These are phyloP conservation scores for Amphilophus citrinellus DNA, from an alignment of 2,113 vertebrate species.

Conservation along the genomic window DNA sequence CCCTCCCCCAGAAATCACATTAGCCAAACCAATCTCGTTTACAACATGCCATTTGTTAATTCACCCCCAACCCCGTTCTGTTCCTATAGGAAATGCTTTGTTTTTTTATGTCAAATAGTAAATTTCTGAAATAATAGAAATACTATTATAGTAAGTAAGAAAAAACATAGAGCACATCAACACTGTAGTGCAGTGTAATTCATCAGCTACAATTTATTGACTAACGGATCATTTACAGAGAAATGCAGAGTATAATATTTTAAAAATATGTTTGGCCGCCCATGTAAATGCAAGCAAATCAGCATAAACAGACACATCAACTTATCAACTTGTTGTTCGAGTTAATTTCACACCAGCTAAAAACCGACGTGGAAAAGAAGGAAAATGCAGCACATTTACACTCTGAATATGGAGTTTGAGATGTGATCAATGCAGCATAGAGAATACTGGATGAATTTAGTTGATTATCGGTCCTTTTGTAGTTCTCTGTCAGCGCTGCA, in stretches of 20 bases:
- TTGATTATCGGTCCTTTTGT: background rate
- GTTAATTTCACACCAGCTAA: background rate
- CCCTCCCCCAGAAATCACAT: conserved; percentile 73
- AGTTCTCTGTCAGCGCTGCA: conserved; percentile 2
- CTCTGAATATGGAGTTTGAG: conserved; percentile 5
- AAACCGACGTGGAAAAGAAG: background rate
- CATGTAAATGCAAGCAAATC: background rate
- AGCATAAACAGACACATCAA: background rate
- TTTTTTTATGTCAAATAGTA: conserved; percentile 22
- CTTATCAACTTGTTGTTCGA: background rate
- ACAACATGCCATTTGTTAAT: conserved; percentile 73
- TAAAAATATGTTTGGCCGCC: conserved; percentile 2
- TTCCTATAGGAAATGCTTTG: conserved; percentile 13
- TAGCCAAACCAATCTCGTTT: conserved; percentile 77
- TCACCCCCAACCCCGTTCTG: conserved; percentile 37
- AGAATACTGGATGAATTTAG: background rate
- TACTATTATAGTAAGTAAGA: background rate
- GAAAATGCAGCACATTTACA: background rate
- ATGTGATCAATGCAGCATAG: background rate
- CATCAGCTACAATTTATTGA: background rate
- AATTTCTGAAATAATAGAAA: background rate
- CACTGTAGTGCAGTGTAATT: background rate
- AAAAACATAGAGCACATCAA: background rate
- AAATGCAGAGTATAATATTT: background rate
- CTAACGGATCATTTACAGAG: background rate